A percentile compares a stretch with the other conserved stretches of the same genome.
Conservation (phyloP, 2,888 invertebrate genomes). For the Ctena decussata region DNA sequence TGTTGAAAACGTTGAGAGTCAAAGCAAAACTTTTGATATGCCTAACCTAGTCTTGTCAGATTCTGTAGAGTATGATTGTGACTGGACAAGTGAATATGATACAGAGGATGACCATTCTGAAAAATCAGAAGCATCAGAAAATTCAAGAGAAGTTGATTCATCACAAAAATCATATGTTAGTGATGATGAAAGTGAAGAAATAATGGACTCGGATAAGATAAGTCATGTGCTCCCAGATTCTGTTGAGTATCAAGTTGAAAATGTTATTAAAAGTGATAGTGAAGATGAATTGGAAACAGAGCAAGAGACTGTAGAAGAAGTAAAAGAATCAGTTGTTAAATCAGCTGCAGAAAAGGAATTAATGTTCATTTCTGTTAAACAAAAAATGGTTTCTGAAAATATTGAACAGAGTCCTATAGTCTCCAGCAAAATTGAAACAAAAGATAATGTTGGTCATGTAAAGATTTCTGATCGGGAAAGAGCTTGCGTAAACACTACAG, state of each 20-base stretch:
- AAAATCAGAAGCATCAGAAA: neutral
- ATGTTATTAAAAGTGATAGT: neutral
- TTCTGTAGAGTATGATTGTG: conserved; percentile 27
- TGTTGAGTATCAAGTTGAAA: neutral
- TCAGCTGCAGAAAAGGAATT: too few relatives aligned
- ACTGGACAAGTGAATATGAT: neutral
- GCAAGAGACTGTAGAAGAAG: too few relatives aligned
- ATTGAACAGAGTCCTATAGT: too few relatives aligned
- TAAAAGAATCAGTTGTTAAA: too few relatives aligned
- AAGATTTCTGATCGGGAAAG: too few relatives aligned
- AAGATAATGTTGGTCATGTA: too few relatives aligned
- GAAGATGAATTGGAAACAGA: neutral
- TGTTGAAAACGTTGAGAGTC: too few relatives aligned
- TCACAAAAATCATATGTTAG: neutral
- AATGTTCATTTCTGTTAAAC: too few relatives aligned
- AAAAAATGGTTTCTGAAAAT: too few relatives aligned
- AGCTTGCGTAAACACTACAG: too few relatives aligned
- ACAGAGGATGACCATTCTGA: neutral
- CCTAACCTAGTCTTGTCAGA: conserved; percentile 1
- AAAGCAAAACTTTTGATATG: neutral
- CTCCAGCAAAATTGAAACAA: too few relatives aligned
- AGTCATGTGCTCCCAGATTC: neutral
- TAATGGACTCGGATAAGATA: neutral
- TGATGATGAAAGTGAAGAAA: neutral
- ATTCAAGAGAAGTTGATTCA: too few relatives aligned